Evolutionary conservation across 23 tunicate genomes (phyloP).

Genomic region (Halocynthia roretzi): DNA sequence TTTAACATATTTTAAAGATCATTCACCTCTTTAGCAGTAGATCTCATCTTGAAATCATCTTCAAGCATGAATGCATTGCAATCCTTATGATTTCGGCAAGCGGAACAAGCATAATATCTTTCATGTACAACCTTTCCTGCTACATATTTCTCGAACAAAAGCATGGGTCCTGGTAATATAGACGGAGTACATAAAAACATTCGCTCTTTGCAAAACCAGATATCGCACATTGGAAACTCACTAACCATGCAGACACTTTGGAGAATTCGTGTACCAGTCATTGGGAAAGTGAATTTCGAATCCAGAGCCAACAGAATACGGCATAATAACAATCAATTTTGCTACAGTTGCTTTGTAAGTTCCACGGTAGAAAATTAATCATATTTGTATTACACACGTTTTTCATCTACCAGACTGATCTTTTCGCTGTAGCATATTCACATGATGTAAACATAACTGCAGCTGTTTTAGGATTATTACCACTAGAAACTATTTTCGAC

Average conservation of each 20-base stretch:
- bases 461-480: too few relatives aligned
- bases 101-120: conserved; percentile 70
- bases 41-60: conserved; percentile 4
- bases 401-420: too few relatives aligned
- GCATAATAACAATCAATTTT: too few relatives aligned
- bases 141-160: conserved; percentile 50
- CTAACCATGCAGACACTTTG: conserved; percentile 54
- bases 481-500: too few relatives aligned
- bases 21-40: too few relatives aligned
- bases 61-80: conserved; percentile 43
- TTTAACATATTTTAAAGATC: too few relatives aligned
- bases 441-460: too few relatives aligned
- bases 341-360: too few relatives aligned
- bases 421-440: too few relatives aligned
- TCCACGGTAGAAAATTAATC: too few relatives aligned
- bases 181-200: neutral
- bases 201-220: neutral
- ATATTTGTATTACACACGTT: too few relatives aligned
- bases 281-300: conserved; percentile 10
- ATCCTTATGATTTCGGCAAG: conserved; percentile 48
- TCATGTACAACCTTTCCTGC: conserved; percentile 13
- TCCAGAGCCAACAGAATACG: too few relatives aligned
- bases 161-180: conserved; percentile 66
- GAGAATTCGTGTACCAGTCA: conserved; percentile 40
- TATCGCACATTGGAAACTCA: neutral